phyloP scores from a whole-genome alignment of 2,113 vertebrate genomes.

The Sphaerodactylus townsendi region DNA sequence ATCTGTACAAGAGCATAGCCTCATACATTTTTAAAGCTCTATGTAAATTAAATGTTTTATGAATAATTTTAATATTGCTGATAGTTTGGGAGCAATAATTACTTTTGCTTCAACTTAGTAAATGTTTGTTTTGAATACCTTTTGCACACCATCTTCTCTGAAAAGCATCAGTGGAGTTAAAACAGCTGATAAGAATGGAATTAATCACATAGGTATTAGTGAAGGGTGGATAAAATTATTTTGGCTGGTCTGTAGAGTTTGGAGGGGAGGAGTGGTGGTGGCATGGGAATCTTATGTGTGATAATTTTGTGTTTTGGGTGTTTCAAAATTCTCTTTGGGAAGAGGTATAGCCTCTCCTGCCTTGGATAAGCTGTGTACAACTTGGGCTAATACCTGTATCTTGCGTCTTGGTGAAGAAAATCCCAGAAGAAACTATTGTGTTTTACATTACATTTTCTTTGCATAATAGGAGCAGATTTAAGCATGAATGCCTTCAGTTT shows the following conservation, averaged over 20 bases:
- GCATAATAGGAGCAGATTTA: neutral
- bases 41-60: neutral
- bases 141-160: neutral
- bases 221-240: neutral
- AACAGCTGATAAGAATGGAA: neutral
- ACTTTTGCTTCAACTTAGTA: slow-evolving; percentile 1
- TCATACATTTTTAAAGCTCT: neutral
- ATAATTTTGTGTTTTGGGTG: neutral
- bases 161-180: neutral
- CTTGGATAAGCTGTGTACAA: neutral
- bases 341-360: neutral
- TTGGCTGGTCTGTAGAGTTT: neutral
- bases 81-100: neutral
- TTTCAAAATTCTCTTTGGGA: neutral
- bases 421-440: neutral
- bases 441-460: neutral
- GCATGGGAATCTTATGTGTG: neutral
- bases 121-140: slow-evolving; percentile 24
- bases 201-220: neutral
- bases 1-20: neutral
- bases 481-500: neutral
- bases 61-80: neutral
- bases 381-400: neutral
- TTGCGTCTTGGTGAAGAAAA: neutral
- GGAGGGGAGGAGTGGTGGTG: no score